Evolutionary conservation across 1,140 invertebrate genomes (phyloP).

Genomic region (Bathynomus jamesi): DNA sequence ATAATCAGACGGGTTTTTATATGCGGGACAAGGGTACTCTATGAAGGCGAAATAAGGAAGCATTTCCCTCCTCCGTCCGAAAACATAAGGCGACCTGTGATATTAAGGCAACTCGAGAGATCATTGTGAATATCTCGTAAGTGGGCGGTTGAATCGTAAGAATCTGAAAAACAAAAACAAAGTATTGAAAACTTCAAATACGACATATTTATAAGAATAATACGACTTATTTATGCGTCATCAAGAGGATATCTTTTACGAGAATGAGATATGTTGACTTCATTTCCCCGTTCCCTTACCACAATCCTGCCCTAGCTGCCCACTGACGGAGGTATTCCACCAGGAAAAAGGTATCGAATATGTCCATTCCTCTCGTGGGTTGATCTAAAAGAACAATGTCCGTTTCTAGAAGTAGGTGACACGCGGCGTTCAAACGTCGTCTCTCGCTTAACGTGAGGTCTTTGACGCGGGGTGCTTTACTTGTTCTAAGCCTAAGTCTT

Average conservation of each 20-base stretch:
- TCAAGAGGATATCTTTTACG: too few relatives aligned
- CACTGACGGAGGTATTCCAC: conserved; percentile 89
- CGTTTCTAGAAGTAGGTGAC: conserved; percentile 64
- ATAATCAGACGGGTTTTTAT: conserved; percentile 93
- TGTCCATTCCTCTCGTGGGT: conserved; percentile 86
- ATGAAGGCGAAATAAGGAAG: conserved; percentile 86
- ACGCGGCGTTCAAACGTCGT: conserved; percentile 73
- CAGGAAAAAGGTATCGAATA: conserved; percentile 91
- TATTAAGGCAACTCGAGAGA: conserved; percentile 68
- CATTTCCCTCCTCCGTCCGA: conserved; percentile 77
- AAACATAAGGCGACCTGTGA: conserved; percentile 71
- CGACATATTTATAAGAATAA: too few relatives aligned
- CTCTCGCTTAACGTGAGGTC: conserved; percentile 77
- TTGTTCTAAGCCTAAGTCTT: conserved; percentile 80
- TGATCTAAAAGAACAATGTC: conserved; percentile 61
- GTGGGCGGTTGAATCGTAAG: conserved; percentile 87
- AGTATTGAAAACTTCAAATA: too few relatives aligned
- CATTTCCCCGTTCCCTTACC: too few relatives aligned
- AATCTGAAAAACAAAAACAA: conserved; percentile 49
- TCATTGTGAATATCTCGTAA: conserved; percentile 92
- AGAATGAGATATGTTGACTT: too few relatives aligned
- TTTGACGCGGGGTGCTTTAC: conserved; percentile 64
- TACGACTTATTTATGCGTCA: too few relatives aligned
- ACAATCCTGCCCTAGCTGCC: conserved; percentile 62
- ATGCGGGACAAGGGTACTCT: conserved; percentile 89